Percentiles rank a stretch among this genome's conserved stretches.
phyloP scores from a whole-genome alignment of 2,888 invertebrate genomes.

The Tanytarsus gracilentus region DNA sequence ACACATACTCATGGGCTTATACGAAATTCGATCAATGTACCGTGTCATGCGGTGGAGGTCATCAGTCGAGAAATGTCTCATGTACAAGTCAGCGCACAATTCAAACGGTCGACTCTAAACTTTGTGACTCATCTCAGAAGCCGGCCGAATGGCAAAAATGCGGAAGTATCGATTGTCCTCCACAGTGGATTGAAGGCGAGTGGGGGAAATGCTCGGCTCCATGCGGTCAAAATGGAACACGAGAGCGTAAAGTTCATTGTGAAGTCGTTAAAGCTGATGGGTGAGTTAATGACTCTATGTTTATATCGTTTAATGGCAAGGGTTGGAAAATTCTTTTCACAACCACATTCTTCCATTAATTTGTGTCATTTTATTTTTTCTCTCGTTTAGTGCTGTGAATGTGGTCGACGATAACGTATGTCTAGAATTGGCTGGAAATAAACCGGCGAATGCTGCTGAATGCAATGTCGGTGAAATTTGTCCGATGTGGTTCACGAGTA shows the following conservation, averaged over 20 bases:
- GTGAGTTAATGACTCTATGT: constrained; percentile 36
- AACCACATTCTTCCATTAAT: not conserved
- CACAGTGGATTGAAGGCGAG: constrained; percentile 66
- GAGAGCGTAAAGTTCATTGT: constrained; percentile 65
- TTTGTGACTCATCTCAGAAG: constrained; percentile 69
- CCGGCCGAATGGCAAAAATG: constrained; percentile 65
- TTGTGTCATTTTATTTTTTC: constrained; percentile 18
- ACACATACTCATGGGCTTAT: constrained; percentile 74
- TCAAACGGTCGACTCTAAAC: constrained; percentile 58
- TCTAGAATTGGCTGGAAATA: constrained; percentile 54
- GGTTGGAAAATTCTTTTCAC: not conserved
- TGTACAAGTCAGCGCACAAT: constrained; percentile 69
- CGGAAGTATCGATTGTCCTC: constrained; percentile 64
- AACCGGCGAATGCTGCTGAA: constrained; percentile 57
- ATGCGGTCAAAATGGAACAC: constrained; percentile 68
- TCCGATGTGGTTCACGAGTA: constrained; percentile 77
- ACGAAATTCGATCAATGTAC: constrained; percentile 65
- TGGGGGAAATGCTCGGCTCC: constrained; percentile 78
- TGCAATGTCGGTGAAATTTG: constrained; percentile 73
- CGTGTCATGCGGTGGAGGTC: constrained; percentile 85
- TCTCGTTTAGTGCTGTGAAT: constrained; percentile 47
- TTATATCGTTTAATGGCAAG: not conserved
- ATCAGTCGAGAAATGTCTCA: constrained; percentile 64
- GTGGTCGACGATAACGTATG: constrained; percentile 70
- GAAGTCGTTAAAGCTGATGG: constrained; percentile 68